Percentiles rank a stretch among this genome's conserved stretches.
Conservation (phyloP, 1,140 invertebrate species). For the Tetramorium alpestre region DNA sequence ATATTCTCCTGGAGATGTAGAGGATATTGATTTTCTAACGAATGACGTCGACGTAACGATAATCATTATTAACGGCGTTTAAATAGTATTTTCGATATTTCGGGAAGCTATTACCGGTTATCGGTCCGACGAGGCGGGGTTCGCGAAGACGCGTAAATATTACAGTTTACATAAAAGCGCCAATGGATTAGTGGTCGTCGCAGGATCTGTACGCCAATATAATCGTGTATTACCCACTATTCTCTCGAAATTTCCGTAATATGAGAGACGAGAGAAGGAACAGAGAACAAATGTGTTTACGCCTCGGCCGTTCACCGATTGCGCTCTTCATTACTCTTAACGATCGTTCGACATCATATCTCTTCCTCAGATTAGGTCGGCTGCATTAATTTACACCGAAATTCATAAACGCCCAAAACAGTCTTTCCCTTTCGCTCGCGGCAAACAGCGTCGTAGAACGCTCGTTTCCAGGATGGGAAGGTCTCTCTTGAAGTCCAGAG, state of each 20-base stretch:
- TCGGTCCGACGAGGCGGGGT: neutral
- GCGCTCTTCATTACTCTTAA: neutral
- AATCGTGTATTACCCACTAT: conserved; percentile 10
- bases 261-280: neutral
- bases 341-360: conserved; percentile 11
- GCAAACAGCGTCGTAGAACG: conserved; percentile 73
- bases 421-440: conserved; percentile 44
- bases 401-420: conserved; percentile 71
- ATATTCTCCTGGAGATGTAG: conserved; percentile 33
- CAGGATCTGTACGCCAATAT: conserved; percentile 46
- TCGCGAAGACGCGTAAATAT: conserved; percentile 51
- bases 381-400: conserved; percentile 73
- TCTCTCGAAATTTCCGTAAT: conserved; percentile 32
- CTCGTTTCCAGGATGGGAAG: conserved; percentile 42
- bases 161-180: conserved; percentile 66
- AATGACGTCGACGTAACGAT: conserved; percentile 37
- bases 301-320: conserved; percentile 21
- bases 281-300: neutral
- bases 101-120: conserved; percentile 33
- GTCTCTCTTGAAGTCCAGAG: neutral
- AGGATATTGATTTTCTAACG: conserved; percentile 57
- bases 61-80: conserved; percentile 55
- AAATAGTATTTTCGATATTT: conserved; percentile 62
- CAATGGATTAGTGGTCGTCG: conserved; percentile 57
- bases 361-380: conserved; percentile 7